Base-by-base conservation (phyloP, 2,797 vertebrate genomes). In the Semaprochilodus insignis region DNA sequence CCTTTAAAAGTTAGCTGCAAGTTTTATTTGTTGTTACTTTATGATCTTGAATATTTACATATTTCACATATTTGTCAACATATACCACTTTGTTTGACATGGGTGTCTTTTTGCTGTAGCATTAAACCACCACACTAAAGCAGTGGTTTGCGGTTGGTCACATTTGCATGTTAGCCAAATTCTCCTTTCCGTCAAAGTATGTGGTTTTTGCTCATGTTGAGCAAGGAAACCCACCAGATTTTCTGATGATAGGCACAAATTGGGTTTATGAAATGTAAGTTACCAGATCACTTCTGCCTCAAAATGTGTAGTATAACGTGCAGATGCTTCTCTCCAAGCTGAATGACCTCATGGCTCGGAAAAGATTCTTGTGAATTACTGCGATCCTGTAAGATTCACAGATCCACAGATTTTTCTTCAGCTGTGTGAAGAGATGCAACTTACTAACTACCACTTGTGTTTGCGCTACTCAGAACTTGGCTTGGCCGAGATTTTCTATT, bases 401-500 rank as follows among this genome's bases (percentile, higher is more conserved):
- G 11, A 48, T 2, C 48, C 25, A 52, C 44, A 72, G 70, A 51
- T 54, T 72, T 1, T 17, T 52, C 23, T 2, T 57, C 51, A 21
- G 71, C 17, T n/a, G 27, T 15, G 21, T 54, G 34, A 60, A 75
- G 34, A 23, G 17, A 59, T 5, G 19, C 21, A 23, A 36, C 25
- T 21, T 10, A 21, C 17, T 66, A 66, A 81, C 79, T 62, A 31
- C 36, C 62, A 19, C 34, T 57, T 81, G 25, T 54, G 60, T 51
- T 40, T 48, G n/a, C 17, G 11, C 60, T 52, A 54, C 48, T 65
- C 31, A 31, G 31, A 81, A 31, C 54, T 62, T 55, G 80, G 52
- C 11, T 67, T 27, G 54, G 48, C 54, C 65, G 31, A 16, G 71
- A 65, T 72, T 55, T 48, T 36, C 79, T 76, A 66, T 76, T 57